phyloP scores from a whole-genome alignment of 2,888 invertebrate genomes.

The Notocelia uddmanniana region DNA sequence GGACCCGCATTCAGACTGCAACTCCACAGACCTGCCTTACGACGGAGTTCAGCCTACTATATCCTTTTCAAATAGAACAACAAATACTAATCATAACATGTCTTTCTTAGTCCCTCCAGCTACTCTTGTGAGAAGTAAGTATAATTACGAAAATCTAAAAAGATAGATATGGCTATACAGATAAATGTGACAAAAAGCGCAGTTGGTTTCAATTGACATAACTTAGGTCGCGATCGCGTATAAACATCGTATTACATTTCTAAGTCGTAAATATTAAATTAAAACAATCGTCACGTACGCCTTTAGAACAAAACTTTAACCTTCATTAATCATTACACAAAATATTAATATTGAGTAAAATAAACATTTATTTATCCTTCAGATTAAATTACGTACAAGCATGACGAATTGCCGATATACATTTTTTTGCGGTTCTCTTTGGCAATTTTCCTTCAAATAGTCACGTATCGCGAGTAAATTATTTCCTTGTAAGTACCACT shows the following conservation, averaged over 20 bases:
- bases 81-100: slow-evolving; percentile 36
- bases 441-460: slow-evolving; percentile 19
- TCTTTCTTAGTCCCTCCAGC: slow-evolving; percentile 42
- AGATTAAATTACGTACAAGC: slow-evolving; percentile 15
- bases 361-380: slow-evolving; percentile 28
- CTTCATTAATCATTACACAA: background rate
- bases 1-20: slow-evolving; percentile 95
- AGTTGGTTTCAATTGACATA: background rate
- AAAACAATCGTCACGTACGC: background rate
- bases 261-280: background rate
- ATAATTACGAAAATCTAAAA: background rate
- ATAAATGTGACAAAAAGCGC: background rate
- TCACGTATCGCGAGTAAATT: slow-evolving; percentile 12
- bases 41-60: slow-evolving; percentile 98
- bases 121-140: no score
- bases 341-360: background rate
- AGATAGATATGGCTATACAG: background rate
- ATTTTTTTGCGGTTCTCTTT: slow-evolving; percentile 19
- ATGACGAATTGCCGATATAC: background rate
- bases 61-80: slow-evolving; percentile 92
- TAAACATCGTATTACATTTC: background rate
- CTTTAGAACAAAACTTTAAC: background rate
- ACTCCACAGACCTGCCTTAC: slow-evolving; percentile 95
- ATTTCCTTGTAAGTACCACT: slow-evolving; percentile 12
- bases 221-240: no score